Percentiles rank a stretch among this genome's conserved stretches.
Evolutionary conservation across 2,113 vertebrate species (phyloP).

Genomic region (Urocolius indicus): DNA sequence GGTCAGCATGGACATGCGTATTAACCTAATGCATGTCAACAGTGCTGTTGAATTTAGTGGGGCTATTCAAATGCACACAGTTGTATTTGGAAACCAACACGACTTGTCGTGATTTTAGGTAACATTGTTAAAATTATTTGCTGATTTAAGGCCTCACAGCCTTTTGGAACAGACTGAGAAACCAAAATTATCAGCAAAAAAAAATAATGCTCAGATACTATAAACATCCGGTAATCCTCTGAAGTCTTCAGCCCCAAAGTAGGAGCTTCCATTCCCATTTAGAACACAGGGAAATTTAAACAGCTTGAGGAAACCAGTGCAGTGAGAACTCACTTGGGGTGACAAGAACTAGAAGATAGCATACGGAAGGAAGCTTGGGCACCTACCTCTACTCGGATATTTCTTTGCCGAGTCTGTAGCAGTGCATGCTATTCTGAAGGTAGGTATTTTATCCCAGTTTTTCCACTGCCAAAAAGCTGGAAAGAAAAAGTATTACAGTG

Average conservation of each 20-base stretch:
- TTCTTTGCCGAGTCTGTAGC: neutral
- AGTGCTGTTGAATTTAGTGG: neutral
- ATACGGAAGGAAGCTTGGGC: fast-evolving
- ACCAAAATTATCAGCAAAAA: neutral
- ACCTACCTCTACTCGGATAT: neutral
- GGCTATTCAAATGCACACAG: neutral
- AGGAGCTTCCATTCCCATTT: neutral
- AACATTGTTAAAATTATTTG: neutral
- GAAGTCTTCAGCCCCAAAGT: neutral
- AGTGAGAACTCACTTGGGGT: neutral
- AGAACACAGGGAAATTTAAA: neutral
- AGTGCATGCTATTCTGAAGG: neutral
- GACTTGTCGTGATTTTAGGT: neutral
- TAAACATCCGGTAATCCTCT: neutral
- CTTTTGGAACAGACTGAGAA: neutral
- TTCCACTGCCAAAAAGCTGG: neutral
- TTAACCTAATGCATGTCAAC: neutral
- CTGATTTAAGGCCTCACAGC: neutral
- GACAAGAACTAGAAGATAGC: neutral
- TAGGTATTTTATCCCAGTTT: neutral
- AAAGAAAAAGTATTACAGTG: neutral
- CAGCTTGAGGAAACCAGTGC: neutral
- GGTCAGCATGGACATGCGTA: neutral
- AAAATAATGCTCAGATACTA: neutral
- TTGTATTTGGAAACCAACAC: neutral